Percentiles rank a stretch among this genome's conserved stretches.
Evolutionary conservation across 2,113 vertebrate genomes (phyloP).

Genomic region (Aplodontia rufa): DNA sequence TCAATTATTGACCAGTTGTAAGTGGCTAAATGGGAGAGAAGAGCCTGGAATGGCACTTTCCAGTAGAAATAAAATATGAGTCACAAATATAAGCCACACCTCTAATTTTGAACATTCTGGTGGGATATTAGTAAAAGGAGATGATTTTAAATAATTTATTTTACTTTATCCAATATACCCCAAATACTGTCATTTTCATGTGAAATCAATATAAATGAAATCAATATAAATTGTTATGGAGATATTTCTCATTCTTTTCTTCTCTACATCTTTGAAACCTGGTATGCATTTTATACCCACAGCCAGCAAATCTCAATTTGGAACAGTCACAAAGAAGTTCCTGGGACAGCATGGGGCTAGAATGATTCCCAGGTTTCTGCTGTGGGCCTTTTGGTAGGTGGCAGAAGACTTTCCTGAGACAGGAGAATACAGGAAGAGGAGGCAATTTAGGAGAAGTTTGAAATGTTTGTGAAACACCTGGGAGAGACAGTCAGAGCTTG

Average conservation of each 20-base stretch:
- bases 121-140: background rate
- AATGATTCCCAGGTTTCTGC: background rate
- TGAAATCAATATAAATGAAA: constrained; percentile 22
- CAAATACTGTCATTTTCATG: background rate
- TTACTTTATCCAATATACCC: background rate
- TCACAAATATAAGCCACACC: background rate
- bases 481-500: background rate
- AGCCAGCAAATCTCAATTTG: background rate
- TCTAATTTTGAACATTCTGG: background rate
- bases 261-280: background rate
- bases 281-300: background rate
- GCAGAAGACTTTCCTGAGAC: background rate
- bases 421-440: background rate
- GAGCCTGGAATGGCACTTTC: background rate
- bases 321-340: background rate
- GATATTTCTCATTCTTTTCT: background rate
- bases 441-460: background rate
- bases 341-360: background rate
- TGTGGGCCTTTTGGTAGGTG: background rate
- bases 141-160: constrained; percentile 12
- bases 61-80: background rate
- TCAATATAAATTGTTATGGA: background rate
- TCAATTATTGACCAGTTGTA: background rate
- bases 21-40: background rate
- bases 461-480: background rate